phyloP scores from a whole-genome alignment of 2,113 vertebrate genomes.

The Emydocephalus ijimae region DNA sequence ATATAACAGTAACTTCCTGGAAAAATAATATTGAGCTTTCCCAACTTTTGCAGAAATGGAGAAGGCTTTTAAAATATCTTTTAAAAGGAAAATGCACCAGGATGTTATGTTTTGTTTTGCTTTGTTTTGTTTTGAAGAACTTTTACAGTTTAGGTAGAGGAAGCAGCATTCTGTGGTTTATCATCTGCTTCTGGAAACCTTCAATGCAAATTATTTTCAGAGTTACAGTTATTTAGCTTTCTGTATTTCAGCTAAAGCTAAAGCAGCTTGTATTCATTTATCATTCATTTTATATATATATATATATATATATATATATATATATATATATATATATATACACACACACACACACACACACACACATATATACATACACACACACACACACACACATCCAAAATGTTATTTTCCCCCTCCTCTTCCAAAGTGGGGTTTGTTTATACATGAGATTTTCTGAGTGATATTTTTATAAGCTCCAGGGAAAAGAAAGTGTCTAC shows the following conservation, averaged over 20 bases:
- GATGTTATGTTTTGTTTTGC: background rate
- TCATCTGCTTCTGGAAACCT: conserved; percentile 9
- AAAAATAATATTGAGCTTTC: background rate
- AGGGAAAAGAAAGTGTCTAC: background rate
- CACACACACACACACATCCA: background rate
- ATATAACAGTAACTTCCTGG: background rate
- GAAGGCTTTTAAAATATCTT: rapidly evolving
- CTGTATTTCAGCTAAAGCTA: background rate
- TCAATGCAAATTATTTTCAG: conserved; percentile 34
- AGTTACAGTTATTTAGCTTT: conserved; percentile 21
- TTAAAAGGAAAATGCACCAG: background rate
- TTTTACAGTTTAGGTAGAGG: background rate
- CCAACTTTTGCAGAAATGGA: background rate
- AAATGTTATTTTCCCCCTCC: background rate
- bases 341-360: too few species aligned
- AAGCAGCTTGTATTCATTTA: background rate
- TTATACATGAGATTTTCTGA: background rate
- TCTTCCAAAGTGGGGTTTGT: conserved; percentile 1
- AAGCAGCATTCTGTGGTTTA: conserved; percentile 3
- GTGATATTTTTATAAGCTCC: background rate
- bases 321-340: too few species aligned
- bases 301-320: too few species aligned
- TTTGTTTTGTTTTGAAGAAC: conserved; percentile 5
- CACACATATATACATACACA: too few species aligned
- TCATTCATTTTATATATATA: background rate